Evolutionary conservation across 2,113 vertebrate species (phyloP).

Genomic region (Boulengeromyrus knoepffleri): DNA sequence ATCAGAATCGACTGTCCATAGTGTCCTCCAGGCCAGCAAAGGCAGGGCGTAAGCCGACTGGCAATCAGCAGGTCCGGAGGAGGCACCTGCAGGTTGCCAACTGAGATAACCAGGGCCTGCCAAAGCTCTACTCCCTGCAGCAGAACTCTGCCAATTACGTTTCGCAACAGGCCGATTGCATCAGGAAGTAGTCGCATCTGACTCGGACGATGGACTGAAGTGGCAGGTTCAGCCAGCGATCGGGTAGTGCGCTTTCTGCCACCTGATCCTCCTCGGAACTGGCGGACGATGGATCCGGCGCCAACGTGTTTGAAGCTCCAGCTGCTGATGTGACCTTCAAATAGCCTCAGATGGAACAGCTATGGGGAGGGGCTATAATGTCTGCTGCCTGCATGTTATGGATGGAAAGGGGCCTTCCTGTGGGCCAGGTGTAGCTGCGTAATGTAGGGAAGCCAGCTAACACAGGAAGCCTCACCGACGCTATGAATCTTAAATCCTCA

Average conservation of each 20-base stretch:
- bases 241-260: background rate
- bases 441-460: background rate
- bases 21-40: background rate
- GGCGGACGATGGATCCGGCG: background rate
- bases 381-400: background rate
- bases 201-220: background rate
- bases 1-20: background rate
- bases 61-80: background rate
- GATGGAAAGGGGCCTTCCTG: background rate
- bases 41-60: background rate
- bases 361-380: background rate
- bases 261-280: background rate
- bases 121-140: background rate
- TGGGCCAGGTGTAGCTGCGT: background rate
- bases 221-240: background rate
- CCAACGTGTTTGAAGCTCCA: background rate
- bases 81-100: conserved; percentile 1
- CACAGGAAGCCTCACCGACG: background rate
- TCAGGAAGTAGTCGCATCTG: background rate
- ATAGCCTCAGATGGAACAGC: background rate
- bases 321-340: background rate
- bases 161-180: background rate
- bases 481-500: background rate
- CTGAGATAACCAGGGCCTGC: background rate
- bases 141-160: background rate